phyloP scores from a whole-genome alignment of 2,113 vertebrate genomes.

The Myiopsitta monachus region DNA sequence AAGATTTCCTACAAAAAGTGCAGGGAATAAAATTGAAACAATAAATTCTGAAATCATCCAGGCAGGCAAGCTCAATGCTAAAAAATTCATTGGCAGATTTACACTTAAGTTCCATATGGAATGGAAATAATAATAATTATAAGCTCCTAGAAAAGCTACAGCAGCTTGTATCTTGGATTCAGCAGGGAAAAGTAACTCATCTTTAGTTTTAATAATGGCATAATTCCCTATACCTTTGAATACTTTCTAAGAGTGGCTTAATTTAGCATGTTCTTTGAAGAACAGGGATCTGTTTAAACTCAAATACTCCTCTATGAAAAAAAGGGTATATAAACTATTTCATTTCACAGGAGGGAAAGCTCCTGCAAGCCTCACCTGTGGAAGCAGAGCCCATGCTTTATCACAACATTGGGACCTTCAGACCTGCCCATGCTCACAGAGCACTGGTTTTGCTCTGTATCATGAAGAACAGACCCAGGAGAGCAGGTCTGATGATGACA shows the following conservation, averaged over 20 bases:
- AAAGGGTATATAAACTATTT: fast-evolving
- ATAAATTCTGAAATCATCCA: constrained; percentile 65
- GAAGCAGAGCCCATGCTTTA: neutral
- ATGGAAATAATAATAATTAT: constrained; percentile 54
- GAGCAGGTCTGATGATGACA: neutral
- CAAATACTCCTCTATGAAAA: neutral
- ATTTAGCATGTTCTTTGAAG: neutral
- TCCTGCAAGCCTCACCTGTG: neutral
- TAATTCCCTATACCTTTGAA: constrained; percentile 1
- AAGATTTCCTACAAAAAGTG: constrained; percentile 27
- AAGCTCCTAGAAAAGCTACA: constrained; percentile 8
- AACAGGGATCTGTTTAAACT: neutral
- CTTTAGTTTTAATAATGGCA: constrained; percentile 15
- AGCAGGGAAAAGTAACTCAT: constrained; percentile 30
- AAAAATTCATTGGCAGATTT: constrained; percentile 69
- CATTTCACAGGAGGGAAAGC: neutral
- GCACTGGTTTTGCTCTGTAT: fast-evolving
- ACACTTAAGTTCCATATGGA: constrained; percentile 66
- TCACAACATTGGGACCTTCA: fast-evolving
- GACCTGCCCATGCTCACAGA: neutral
- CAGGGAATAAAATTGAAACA: constrained; percentile 68
- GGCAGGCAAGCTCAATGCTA: neutral
- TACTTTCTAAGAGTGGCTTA: neutral
- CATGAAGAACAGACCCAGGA: neutral
- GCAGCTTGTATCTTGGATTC: neutral